These are phyloP conservation scores for Limulus polyphemus DNA, from an alignment of 2,888 invertebrate genomes.

Conservation along the genomic window DNA sequence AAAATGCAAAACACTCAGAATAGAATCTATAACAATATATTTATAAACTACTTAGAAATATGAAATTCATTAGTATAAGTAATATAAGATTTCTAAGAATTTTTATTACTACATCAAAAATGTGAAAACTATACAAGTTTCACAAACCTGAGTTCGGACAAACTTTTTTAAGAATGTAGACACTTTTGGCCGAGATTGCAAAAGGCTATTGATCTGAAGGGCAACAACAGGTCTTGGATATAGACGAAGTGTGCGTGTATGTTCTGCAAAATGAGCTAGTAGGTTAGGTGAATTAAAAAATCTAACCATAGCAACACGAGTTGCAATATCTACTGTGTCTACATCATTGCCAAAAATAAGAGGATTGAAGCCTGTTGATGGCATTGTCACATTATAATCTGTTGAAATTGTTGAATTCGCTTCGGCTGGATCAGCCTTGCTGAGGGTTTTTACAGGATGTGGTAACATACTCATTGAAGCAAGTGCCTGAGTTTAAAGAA, in stretches of 20 bases:
- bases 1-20: no score
- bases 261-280: constrained; percentile 93
- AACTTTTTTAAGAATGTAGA: constrained; percentile 82
- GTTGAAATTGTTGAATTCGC: constrained; percentile 17
- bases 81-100: not conserved
- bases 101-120: no score
- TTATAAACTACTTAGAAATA: no score
- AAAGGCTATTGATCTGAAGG: constrained; percentile 91
- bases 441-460: constrained; percentile 42
- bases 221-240: constrained; percentile 98
- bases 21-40: no score
- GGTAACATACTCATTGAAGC: constrained; percentile 57
- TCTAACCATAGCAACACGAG: constrained; percentile 92
- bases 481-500: constrained; percentile 49
- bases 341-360: constrained; percentile 88
- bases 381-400: constrained; percentile 20
- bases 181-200: constrained; percentile 78
- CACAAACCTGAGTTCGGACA: constrained; percentile 69
- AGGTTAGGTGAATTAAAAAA: constrained; percentile 98
- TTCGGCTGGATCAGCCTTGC: constrained; percentile 27
- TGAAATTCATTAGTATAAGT: no score
- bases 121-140: no score
- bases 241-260: constrained; percentile 85
- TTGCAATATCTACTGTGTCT: constrained; percentile 96
- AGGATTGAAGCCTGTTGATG: constrained; percentile 50